phyloP scores from a whole-genome alignment of 2,113 vertebrate species.

The Toxotes jaculatrix region DNA sequence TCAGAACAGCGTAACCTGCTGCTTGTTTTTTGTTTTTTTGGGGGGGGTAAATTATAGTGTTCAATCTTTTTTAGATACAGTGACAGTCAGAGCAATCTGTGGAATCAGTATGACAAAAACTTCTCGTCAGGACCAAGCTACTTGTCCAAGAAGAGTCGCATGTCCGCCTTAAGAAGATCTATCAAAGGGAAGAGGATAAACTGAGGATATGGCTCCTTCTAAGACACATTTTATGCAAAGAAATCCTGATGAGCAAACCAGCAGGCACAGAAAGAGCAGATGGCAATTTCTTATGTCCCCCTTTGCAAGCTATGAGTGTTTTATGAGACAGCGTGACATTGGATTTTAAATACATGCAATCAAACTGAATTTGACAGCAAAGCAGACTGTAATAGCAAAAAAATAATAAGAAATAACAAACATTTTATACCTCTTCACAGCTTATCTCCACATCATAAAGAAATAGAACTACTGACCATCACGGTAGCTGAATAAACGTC shows the following conservation, averaged over 20 bases:
- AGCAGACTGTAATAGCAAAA: background rate
- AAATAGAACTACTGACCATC: background rate
- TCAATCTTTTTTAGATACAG: conserved; percentile 9
- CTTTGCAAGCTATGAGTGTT: conserved; percentile 20
- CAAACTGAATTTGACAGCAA: background rate
- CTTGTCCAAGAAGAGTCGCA: no score
- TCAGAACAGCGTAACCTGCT: background rate
- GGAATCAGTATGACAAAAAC: conserved; percentile 5
- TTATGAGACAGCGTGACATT: background rate
- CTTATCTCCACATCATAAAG: background rate
- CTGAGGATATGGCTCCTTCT: background rate
- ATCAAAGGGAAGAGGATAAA: background rate
- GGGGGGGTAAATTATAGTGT: background rate
- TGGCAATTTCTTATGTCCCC: conserved; percentile 7
- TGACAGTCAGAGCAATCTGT: background rate
- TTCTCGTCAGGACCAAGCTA: background rate
- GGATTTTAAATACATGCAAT: background rate
- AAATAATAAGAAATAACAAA: background rate
- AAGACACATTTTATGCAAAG: conserved; percentile 42
- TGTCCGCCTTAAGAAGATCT: background rate
- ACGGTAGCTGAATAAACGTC: background rate
- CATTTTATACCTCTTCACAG: conserved; percentile 2
- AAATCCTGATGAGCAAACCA: conserved; percentile 42
- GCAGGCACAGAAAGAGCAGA: conserved; percentile 14
- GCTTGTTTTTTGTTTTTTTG: background rate